These are phyloP conservation scores for Chrysotoxum bicinctum DNA, from an alignment of 2,888 invertebrate species.

Conservation along the genomic window DNA sequence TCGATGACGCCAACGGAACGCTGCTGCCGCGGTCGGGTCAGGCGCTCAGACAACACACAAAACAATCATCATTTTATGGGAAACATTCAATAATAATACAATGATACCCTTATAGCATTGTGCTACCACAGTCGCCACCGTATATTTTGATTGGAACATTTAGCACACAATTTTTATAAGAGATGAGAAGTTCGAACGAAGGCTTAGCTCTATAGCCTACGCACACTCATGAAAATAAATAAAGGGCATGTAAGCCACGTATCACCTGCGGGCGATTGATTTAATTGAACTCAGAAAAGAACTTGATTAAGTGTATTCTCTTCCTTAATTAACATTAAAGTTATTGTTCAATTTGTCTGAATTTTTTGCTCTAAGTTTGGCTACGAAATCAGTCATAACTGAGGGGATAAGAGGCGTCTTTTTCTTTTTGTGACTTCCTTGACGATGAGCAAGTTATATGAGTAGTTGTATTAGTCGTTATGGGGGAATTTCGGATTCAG, in stretches of 20 bases:
- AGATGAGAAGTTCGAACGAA: not conserved
- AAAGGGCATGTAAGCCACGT: constrained; percentile 42
- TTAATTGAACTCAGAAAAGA: constrained; percentile 39
- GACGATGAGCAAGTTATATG: not conserved
- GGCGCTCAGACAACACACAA: constrained; percentile 30
- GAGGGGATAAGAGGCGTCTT: too few species aligned
- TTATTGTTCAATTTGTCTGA: constrained; percentile 38
- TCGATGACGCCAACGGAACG: constrained; percentile 57
- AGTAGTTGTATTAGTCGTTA: not conserved
- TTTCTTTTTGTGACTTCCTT: not conserved
- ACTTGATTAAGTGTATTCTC: constrained; percentile 50
- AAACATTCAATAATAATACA: constrained; percentile 57
- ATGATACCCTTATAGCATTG: constrained; percentile 24
- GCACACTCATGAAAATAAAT: not conserved
- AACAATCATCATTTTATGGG: constrained; percentile 66
- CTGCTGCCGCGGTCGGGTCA: constrained; percentile 13
- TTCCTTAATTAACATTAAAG: constrained; percentile 49
- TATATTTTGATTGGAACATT: constrained; percentile 66
- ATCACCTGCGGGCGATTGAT: constrained; percentile 62
- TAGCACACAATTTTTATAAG: constrained; percentile 55
- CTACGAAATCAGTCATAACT: constrained; percentile 13
- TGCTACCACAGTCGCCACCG: not conserved
- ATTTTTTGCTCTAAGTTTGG: not conserved
- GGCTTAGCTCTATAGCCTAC: too few species aligned
- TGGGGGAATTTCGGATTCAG: not conserved